Percentiles rank a stretch among this genome's conserved stretches.
These are phyloP conservation scores for Tetrapedia diversipes DNA, from an alignment of 2,888 invertebrate species.

Conservation along the genomic window DNA sequence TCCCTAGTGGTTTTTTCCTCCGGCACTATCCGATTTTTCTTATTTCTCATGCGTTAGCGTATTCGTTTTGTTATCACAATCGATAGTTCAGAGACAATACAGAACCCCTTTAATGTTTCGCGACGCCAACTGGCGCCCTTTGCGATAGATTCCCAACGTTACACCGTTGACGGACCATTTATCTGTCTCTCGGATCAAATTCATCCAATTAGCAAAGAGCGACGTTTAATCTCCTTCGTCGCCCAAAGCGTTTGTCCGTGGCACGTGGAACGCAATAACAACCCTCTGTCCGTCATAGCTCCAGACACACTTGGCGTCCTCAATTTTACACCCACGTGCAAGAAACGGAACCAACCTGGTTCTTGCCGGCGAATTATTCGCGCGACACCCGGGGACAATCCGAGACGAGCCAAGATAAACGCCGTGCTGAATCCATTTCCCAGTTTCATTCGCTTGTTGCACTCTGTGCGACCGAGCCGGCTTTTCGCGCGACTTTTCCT, in stretches of 20 bases:
- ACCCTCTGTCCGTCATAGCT: background rate
- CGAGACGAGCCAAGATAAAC: constrained; percentile 14
- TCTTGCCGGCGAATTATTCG: constrained; percentile 7
- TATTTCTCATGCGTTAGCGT: too few relatives aligned
- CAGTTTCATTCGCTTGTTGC: background rate
- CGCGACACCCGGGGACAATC: background rate
- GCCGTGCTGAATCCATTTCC: constrained; percentile 36
- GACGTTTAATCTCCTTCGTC: constrained; percentile 6
- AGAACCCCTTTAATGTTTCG: too few relatives aligned
- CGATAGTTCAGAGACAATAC: too few relatives aligned
- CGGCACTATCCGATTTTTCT: too few relatives aligned
- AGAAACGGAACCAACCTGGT: background rate
- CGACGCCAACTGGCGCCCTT: too few relatives aligned
- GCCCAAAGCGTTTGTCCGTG: background rate
- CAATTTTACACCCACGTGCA: background rate
- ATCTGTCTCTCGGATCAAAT: background rate
- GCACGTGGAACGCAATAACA: background rate
- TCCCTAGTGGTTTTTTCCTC: too few relatives aligned
- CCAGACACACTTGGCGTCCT: background rate
- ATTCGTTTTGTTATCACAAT: too few relatives aligned
- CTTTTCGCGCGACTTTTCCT: constrained; percentile 1
- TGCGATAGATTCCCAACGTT: too few relatives aligned
- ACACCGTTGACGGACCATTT: too few relatives aligned
- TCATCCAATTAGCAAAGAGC: background rate
- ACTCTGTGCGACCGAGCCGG: background rate